phyloP scores from a whole-genome alignment of 2,888 invertebrate genomes.

The Euspilapteryx auroguttella region DNA sequence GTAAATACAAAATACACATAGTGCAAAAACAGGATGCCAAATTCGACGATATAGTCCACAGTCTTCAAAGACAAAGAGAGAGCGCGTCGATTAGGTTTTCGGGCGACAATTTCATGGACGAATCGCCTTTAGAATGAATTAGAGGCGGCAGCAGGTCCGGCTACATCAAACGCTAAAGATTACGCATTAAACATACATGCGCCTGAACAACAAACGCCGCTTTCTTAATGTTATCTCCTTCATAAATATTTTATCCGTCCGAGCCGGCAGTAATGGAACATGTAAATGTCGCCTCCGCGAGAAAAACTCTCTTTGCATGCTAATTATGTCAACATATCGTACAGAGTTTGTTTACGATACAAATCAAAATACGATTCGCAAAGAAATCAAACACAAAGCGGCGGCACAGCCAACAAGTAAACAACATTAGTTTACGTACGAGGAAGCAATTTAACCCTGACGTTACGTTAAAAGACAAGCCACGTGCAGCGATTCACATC shows the following conservation, averaged over 20 bases:
- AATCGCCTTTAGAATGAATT: constrained; percentile 31
- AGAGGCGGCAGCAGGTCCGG: constrained; percentile 12
- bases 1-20: no score
- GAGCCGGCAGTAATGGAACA: constrained; percentile 29
- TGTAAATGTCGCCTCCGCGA: constrained; percentile 30
- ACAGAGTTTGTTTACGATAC: not conserved
- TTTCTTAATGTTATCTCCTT: constrained; percentile 42
- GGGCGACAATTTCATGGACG: constrained; percentile 34
- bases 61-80: no score
- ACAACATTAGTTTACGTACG: constrained; percentile 5
- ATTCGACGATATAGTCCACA: no score
- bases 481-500: constrained; percentile 15
- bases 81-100: constrained; percentile 35
- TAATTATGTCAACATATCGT: not conserved
- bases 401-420: constrained; percentile 7
- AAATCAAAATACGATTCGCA: constrained; percentile 4
- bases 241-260: constrained; percentile 41
- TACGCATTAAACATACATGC: constrained; percentile 48
- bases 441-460: constrained; percentile 6
- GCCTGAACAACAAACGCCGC: constrained; percentile 15
- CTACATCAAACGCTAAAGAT: constrained; percentile 41
- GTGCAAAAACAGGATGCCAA: no score
- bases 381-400: constrained; percentile 4
- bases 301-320: not conserved
- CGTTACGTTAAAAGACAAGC: constrained; percentile 7